A percentile compares a stretch with the other conserved stretches of the same genome.
Conservation (phyloP, 1,140 invertebrate species). For the Vanessa atalanta region DNA sequence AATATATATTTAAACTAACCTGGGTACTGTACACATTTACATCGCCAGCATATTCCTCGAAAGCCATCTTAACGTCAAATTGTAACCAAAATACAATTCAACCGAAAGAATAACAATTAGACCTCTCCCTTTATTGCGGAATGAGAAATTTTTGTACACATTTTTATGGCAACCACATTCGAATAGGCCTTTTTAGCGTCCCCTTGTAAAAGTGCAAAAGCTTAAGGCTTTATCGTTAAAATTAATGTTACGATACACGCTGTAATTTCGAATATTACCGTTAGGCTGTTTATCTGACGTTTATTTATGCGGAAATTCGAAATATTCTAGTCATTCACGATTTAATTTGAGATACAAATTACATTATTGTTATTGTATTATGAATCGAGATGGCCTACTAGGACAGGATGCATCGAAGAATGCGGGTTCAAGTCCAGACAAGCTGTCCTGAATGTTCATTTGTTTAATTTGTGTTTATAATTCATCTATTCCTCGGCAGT, state of each 20-base stretch:
- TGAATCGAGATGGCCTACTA: not conserved
- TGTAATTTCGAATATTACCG: slow-evolving; percentile 43
- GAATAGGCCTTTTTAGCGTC: slow-evolving; percentile 60
- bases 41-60: slow-evolving; percentile 44
- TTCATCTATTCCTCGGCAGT: too few relatives aligned
- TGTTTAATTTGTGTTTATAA: too few relatives aligned
- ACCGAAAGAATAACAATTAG: slow-evolving; percentile 65
- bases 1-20: not conserved
- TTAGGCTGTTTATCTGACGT: slow-evolving; percentile 8
- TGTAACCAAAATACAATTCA: slow-evolving; percentile 60
- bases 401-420: too few relatives aligned
- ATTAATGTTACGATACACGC: slow-evolving; percentile 70
- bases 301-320: slow-evolving; percentile 10
- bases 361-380: not conserved
- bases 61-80: slow-evolving; percentile 62
- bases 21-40: slow-evolving; percentile 1
- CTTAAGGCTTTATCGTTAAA: slow-evolving; percentile 68
- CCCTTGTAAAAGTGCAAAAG: slow-evolving; percentile 59
- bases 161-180: slow-evolving; percentile 64
- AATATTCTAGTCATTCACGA: not conserved
- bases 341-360: not conserved
- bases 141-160: slow-evolving; percentile 65
- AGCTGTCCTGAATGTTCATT: too few relatives aligned
- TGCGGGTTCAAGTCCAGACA: too few relatives aligned
- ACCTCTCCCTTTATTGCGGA: slow-evolving; percentile 57